Conservation (phyloP, 2,888 invertebrate genomes). For the Rhingia campestris region DNA sequence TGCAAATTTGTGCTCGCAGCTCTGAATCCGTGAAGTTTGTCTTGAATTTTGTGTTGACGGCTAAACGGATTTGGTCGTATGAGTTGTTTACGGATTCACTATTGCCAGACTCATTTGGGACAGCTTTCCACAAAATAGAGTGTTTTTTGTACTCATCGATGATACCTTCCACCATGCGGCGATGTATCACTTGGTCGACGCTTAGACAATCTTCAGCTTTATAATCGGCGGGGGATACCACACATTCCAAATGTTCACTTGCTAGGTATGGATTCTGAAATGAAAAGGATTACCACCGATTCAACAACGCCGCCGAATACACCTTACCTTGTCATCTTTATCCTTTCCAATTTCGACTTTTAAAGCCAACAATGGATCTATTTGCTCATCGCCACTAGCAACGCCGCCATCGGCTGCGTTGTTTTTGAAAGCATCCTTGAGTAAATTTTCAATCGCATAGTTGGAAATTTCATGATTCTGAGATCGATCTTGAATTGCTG, state of each 20-base stretch:
- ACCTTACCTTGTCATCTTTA: background rate
- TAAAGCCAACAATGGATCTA: conserved; percentile 9
- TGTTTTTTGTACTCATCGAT: conserved; percentile 59
- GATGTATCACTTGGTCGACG: conserved; percentile 41
- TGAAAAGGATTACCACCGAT: no score
- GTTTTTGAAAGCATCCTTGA: background rate
- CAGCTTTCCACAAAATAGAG: conserved; percentile 43
- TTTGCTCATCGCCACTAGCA: background rate
- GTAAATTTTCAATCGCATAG: background rate
- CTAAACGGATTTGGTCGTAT: conserved; percentile 37
- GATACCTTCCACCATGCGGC: conserved; percentile 41
- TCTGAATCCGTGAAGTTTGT: conserved; percentile 32
- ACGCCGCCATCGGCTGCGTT: background rate
- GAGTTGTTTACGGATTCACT: conserved; percentile 1
- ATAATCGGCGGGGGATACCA: conserved; percentile 41
- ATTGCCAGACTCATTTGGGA: background rate
- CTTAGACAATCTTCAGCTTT: conserved; percentile 52
- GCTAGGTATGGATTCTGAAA: background rate
- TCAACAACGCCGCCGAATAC: background rate
- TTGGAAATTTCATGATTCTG: conserved; percentile 11
- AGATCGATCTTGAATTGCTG: background rate
- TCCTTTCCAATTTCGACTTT: conserved; percentile 15
- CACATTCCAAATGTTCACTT: background rate
- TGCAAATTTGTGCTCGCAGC: conserved; percentile 24
- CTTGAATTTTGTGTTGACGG: conserved; percentile 48